Evolutionary conservation across 2,888 invertebrate species (phyloP).

Genomic region (Troides oblongomaculatus): DNA sequence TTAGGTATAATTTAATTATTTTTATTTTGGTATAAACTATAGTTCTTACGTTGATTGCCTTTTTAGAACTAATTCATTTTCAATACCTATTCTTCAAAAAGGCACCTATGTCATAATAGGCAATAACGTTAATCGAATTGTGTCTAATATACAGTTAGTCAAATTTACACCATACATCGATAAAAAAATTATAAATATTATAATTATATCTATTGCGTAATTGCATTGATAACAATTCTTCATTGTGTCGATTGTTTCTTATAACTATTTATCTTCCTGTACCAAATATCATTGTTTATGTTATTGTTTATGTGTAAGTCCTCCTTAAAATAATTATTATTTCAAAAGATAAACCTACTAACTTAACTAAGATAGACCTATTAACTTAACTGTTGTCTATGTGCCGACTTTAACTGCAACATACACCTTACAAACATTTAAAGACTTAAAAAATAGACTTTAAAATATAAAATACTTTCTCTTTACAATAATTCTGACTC

Average conservation of each 20-base stretch:
- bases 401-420: background rate
- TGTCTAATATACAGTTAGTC: too few relatives aligned
- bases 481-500: too few relatives aligned
- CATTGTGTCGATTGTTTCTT: conserved; percentile 4
- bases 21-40: background rate
- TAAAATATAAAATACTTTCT: background rate
- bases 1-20: conserved; percentile 73
- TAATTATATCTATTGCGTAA: background rate
- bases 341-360: background rate
- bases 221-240: conserved; percentile 2
- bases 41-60: background rate
- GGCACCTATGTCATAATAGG: too few relatives aligned
- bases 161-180: background rate
- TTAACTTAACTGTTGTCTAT: background rate
- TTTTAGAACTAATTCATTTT: too few relatives aligned
- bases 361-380: background rate
- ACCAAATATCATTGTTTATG: background rate
- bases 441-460: background rate
- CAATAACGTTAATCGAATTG: too few relatives aligned
- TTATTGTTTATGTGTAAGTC: background rate
- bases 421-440: background rate
- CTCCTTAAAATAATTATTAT: background rate
- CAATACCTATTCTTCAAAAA: too few relatives aligned
- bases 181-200: background rate
- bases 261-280: background rate